Evolutionary conservation across 2,113 vertebrate genomes (phyloP).

Genomic region (Illadopsis cleaveri): DNA sequence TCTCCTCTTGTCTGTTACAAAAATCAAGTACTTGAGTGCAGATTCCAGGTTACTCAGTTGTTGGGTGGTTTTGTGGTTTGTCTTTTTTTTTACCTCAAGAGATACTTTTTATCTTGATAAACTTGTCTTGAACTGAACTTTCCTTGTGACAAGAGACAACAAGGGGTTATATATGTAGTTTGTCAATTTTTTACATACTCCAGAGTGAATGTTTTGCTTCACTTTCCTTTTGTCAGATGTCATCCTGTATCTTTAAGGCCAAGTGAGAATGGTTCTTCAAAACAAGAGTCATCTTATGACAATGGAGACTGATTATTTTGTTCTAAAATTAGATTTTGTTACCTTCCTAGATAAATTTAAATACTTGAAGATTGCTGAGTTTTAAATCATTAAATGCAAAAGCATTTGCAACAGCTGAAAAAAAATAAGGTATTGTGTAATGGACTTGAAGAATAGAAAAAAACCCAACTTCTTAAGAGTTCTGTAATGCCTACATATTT

Average conservation of each 20-base stretch:
- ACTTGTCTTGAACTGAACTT: conserved; percentile 7
- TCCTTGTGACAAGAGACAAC: not conserved
- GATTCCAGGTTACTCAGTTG: not conserved
- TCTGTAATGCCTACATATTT: not conserved
- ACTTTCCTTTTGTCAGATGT: not conserved
- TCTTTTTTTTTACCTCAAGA: not conserved
- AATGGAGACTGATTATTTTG: not conserved
- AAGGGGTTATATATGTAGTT: not conserved
- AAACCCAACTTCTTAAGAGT: not conserved
- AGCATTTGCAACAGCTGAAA: not conserved
- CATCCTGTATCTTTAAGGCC: not conserved
- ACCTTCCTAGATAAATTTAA: not conserved
- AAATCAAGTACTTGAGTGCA: conserved; percentile 25
- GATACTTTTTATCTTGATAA: not conserved
- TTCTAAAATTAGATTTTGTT: not conserved
- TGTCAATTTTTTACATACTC: not conserved
- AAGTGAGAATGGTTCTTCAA: not conserved
- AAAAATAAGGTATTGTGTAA: not conserved
- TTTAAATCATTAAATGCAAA: not conserved
- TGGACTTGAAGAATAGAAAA: not conserved
- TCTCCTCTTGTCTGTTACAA: not conserved
- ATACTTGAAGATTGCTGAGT: not conserved
- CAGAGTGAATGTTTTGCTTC: not conserved
- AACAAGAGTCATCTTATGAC: not conserved
- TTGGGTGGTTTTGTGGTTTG: not conserved